Conservation (phyloP, 2,797 vertebrate genomes). For the Labroides dimidiatus region DNA sequence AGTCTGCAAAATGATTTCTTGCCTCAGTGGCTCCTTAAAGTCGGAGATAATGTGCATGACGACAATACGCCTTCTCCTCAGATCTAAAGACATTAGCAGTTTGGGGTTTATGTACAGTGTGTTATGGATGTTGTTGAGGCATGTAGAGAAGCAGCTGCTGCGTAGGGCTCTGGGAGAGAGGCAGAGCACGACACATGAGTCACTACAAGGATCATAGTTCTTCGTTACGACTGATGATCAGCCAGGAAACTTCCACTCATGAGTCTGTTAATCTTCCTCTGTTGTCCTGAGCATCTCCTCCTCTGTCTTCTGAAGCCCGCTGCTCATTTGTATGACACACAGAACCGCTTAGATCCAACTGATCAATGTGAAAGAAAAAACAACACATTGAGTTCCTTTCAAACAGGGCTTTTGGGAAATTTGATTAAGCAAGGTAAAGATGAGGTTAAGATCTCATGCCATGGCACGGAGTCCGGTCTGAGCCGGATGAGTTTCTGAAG, state of each 20-base stretch:
- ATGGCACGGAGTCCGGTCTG: too few species aligned
- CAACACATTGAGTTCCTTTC: constrained; percentile 30
- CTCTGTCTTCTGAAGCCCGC: constrained; percentile 24
- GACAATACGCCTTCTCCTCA: neutral
- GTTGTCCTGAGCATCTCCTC: constrained; percentile 2
- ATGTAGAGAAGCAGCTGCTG: constrained; percentile 43
- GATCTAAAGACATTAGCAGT: constrained; percentile 20
- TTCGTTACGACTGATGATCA: constrained; percentile 38
- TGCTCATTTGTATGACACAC: constrained; percentile 35
- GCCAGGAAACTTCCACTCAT: constrained; percentile 66
- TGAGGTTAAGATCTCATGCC: constrained; percentile 17
- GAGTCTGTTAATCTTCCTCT: constrained; percentile 22
- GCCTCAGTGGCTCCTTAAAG: neutral
- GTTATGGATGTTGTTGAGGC: constrained; percentile 41
- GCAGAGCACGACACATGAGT: constrained; percentile 46
- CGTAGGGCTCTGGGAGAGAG: constrained; percentile 15
- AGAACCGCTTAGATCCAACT: constrained; percentile 26
- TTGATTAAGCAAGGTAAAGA: constrained; percentile 23
- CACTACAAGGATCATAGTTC: constrained; percentile 53
- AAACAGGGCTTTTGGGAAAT: constrained; percentile 38
- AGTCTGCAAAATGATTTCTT: too few species aligned
- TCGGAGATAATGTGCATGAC: constrained; percentile 11
- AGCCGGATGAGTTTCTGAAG: constrained; percentile 33
- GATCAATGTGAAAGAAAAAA: constrained; percentile 28
- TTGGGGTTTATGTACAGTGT: constrained; percentile 14